Base-by-base conservation (phyloP, 2,113 vertebrate genomes). In the Pelecanoides urinatrix region DNA sequence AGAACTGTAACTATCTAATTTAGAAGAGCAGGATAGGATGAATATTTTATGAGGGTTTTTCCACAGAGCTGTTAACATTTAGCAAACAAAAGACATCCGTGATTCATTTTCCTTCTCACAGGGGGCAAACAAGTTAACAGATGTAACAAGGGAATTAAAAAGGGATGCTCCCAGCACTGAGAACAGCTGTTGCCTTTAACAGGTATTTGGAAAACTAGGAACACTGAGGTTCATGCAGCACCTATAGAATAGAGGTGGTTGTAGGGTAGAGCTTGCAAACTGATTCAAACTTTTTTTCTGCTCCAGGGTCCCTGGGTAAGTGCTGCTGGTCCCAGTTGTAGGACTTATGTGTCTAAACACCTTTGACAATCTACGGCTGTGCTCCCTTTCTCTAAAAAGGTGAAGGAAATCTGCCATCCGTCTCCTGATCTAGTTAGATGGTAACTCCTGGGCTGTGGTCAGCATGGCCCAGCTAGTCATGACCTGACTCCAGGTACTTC, bases 21-120 rank as follows among this genome's bases (percentile, higher is more conserved):
- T 91, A 93, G 74, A 94, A 68, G 38, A 96, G 47, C 45, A 79
- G 94, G 76, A 86, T 66, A 94, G 90, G 91, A 96, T 97, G 96
- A 96, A 97, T 97, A 97, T 96, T 95, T 97, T 97, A 97, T 96
- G 86, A 91, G 96, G 95, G 85, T 88, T 88, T 96, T 96, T 91
- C 96, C 94, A 92, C 73, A 82, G 77, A 76, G 75, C 92, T 97
- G 89, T 88, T 95, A 96, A 95, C 92, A 93, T 95, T 93, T 87
- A 96, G 71, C 88, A 94, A 98, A 95, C 80, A 93, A 94, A 96
- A 95, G 96, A 95, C 80, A 92, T 94, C 80, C 53, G 3, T 96
- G 94, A 97, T 96, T 96, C 93, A 94, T 97, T 96, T 97, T 93
- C 93, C 92, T 96, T 95, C 87, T 97, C 95, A 93, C 68, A 94